Conservation (phyloP, 2,888 invertebrate species). For the Pemphredon lugubris region DNA sequence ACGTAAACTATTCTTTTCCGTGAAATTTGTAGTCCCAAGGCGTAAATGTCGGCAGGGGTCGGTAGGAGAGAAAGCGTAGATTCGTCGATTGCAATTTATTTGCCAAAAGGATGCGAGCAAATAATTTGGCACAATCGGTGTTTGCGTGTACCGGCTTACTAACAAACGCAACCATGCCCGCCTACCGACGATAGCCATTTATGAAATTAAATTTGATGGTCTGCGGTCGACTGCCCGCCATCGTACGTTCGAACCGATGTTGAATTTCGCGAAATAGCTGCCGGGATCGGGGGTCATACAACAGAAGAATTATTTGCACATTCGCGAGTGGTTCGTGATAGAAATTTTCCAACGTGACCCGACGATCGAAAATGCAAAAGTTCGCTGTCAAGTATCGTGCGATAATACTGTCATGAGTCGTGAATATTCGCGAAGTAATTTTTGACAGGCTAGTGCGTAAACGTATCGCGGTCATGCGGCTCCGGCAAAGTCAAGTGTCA, state of each 20-base stretch:
- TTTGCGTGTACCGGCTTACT: conserved; percentile 42
- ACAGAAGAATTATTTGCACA: conserved; percentile 44
- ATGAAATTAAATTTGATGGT: conserved; percentile 70
- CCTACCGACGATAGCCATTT: conserved; percentile 62
- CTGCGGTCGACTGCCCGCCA: conserved; percentile 48
- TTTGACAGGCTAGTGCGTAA: too few species aligned
- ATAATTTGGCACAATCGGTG: conserved; percentile 31
- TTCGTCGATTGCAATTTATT: not conserved
- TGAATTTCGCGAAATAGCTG: conserved; percentile 46
- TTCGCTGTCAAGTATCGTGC: not conserved
- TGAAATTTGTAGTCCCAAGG: too few species aligned
- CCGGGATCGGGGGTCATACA: conserved; percentile 28
- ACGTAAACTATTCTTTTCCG: too few species aligned
- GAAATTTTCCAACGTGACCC: not conserved
- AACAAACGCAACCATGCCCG: conserved; percentile 31
- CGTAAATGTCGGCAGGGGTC: not conserved
- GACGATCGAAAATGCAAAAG: not conserved
- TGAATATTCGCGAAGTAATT: too few species aligned
- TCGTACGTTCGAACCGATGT: conserved; percentile 30
- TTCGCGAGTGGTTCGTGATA: conserved; percentile 15
- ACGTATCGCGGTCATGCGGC: too few species aligned
- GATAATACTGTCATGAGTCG: not conserved
- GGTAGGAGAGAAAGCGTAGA: not conserved
- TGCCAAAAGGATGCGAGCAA: conserved; percentile 29
- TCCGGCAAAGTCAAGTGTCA: too few species aligned